These are phyloP conservation scores for Indicator maculatus DNA, from an alignment of 2,113 vertebrate species.

Conservation along the genomic window DNA sequence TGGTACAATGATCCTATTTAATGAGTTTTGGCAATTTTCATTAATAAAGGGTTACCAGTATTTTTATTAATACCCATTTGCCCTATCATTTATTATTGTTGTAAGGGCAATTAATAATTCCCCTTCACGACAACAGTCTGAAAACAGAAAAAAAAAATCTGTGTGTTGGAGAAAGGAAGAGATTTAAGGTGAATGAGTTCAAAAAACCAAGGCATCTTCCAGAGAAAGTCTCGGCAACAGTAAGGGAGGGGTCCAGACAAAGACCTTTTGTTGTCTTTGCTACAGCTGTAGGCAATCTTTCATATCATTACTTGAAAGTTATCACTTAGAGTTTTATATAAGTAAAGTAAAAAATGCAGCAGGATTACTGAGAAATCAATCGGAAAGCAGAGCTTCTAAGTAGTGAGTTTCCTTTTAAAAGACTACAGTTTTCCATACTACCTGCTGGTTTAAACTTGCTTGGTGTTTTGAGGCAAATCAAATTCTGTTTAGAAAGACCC, in stretches of 20 bases:
- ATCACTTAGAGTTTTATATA: background rate
- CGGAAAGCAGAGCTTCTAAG: background rate
- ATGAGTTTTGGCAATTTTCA: too few species aligned
- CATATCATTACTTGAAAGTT: background rate
- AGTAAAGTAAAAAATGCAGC: conserved; percentile 26
- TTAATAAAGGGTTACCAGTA: too few species aligned
- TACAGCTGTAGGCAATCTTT: background rate
- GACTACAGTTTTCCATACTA: background rate
- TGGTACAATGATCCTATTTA: too few species aligned
- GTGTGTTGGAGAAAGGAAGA: background rate
- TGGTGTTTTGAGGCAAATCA: background rate
- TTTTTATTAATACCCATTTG: too few species aligned
- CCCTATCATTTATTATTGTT: too few species aligned
- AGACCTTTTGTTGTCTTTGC: background rate
- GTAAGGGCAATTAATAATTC: too few species aligned
- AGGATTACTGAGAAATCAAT: background rate
- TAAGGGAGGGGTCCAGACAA: background rate
- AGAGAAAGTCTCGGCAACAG: background rate
- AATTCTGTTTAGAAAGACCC: background rate
- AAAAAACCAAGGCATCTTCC: background rate
- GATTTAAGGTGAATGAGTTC: background rate
- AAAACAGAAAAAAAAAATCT: conserved; percentile 16
- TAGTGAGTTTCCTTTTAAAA: background rate
- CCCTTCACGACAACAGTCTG: background rate
- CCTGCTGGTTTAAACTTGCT: background rate